Base-by-base conservation (phyloP, 2,113 vertebrate species). In the Myiagra hebetior region DNA sequence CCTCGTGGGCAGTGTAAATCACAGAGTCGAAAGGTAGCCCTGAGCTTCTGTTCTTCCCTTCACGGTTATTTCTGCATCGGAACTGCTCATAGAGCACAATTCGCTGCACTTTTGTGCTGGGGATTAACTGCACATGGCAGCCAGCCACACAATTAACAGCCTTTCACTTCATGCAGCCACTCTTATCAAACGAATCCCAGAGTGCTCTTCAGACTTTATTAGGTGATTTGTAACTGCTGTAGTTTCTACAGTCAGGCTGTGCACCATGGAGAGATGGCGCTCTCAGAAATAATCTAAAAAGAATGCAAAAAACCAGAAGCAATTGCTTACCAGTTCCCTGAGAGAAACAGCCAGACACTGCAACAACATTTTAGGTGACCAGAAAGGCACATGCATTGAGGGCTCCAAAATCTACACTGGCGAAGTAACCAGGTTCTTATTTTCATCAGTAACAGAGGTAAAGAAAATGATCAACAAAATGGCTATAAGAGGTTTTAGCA, bases 1-100 rank as follows among this genome's bases (percentile, higher is more conserved):
- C 97, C 98, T 63, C 15, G 20, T 87, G 90, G 77, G 83, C 5
- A 17, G 91, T 77, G 75, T 83, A 95, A 70, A 89, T 30, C 59
- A 37, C 92, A 60, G 35, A 73, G 89, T 22, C 24, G 11, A 91
- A 97, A 98, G 98, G 98, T 92, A 92, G 52, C 57, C 15, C 37
- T 16, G 33, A 78, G 80, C 46, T 94, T 49, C 78, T 91, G 62
- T 42, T 85, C 76, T 42, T 28, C 57, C 81, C 78, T 91, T 91
- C 92, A 57, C 8, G 1, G 41, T 65, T 63, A 83, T 83, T 89
- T 85, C 62, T 84, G 39, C 60, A 81, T 65, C 16, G 63, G 62
- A 89, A 94, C 79, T 90, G 78, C 85, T 60, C 44, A 17, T 1
- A 46, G 77, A 83, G 63, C 3, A 26, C 39, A 6, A 79, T 87